phyloP scores from a whole-genome alignment of 2,888 invertebrate species.

The Cryptus armator region DNA sequence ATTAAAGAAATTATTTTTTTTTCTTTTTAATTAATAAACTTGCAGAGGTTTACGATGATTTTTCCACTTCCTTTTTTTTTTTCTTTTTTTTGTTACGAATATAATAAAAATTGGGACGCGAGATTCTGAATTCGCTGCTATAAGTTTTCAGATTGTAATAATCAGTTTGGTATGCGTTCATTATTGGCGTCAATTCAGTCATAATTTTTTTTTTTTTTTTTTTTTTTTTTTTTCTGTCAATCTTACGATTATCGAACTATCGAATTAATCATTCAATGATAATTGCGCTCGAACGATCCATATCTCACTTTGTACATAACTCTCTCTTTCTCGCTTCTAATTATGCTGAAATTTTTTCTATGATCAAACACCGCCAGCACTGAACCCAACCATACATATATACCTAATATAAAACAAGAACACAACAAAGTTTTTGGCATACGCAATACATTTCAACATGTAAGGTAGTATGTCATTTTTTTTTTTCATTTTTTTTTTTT shows the following conservation, averaged over 20 bases:
- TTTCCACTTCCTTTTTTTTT: neutral
- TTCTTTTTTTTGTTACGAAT: slow-evolving; percentile 3
- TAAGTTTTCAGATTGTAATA: slow-evolving; percentile 51
- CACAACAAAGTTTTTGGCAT: slow-evolving; percentile 84
- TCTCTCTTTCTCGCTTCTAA: slow-evolving; percentile 33
- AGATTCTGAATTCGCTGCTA: slow-evolving; percentile 48
- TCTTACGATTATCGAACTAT: slow-evolving; percentile 43
- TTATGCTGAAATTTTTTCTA: slow-evolving; percentile 46
- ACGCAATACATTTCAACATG: slow-evolving; percentile 83
- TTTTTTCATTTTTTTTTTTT: slow-evolving; percentile 69
- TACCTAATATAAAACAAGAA: slow-evolving; percentile 85
- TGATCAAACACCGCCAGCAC: slow-evolving; percentile 78
- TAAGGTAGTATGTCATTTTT: slow-evolving; percentile 82
- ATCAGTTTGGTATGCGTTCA: slow-evolving; percentile 73
- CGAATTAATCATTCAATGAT: slow-evolving; percentile 48
- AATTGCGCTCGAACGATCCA: slow-evolving; percentile 41
- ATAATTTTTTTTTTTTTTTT: slow-evolving; percentile 49
- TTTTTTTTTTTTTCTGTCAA: slow-evolving; percentile 28
- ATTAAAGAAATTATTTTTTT: slow-evolving; percentile 51
- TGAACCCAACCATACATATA: slow-evolving; percentile 82
- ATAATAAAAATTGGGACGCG: slow-evolving; percentile 50
- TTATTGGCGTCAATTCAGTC: slow-evolving; percentile 74
- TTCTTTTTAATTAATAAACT: slow-evolving; percentile 29
- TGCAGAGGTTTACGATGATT: slow-evolving; percentile 17
- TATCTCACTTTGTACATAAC: slow-evolving; percentile 70